Percentiles rank a stretch among this genome's conserved stretches.
Conservation (phyloP, 2,888 invertebrate species). For the Pyrrhia umbra region DNA sequence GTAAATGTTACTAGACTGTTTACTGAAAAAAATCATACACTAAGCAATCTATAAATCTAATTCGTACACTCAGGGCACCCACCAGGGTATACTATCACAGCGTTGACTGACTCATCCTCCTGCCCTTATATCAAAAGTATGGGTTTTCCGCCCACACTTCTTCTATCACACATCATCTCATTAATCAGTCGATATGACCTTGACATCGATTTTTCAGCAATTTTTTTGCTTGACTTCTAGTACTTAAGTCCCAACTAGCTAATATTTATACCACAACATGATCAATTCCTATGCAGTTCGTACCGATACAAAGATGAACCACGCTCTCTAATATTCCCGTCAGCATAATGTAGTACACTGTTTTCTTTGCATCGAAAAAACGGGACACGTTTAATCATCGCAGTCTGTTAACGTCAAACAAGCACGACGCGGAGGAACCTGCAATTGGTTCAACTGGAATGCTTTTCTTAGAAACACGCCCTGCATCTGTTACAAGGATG, state of each 20-base stretch:
- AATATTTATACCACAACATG: background rate
- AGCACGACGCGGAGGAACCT: conserved; percentile 50
- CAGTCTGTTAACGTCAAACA: conserved; percentile 68
- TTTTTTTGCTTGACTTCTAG: background rate
- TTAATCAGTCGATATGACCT: too few species aligned
- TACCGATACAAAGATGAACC: background rate
- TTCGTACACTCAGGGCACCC: too few species aligned
- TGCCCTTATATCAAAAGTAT: too few species aligned
- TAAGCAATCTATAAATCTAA: conserved; percentile 22
- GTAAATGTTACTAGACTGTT: conserved; percentile 3
- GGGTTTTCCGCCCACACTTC: too few species aligned
- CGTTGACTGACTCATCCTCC: too few species aligned
- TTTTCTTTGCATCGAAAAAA: conserved; percentile 60
- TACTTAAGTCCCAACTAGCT: background rate
- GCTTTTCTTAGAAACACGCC: conserved; percentile 56
- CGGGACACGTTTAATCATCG: conserved; percentile 70
- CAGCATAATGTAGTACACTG: conserved; percentile 1
- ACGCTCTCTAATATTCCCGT: conserved; percentile 7
- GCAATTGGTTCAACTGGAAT: conserved; percentile 66
- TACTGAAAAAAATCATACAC: background rate
- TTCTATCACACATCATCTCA: too few species aligned
- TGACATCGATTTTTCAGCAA: too few species aligned
- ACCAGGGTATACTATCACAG: too few species aligned
- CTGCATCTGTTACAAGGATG: conserved; percentile 52
- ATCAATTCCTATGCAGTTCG: background rate